Conservation (phyloP, 1,140 invertebrate genomes). For the Trachymyrmex cornetzi region DNA sequence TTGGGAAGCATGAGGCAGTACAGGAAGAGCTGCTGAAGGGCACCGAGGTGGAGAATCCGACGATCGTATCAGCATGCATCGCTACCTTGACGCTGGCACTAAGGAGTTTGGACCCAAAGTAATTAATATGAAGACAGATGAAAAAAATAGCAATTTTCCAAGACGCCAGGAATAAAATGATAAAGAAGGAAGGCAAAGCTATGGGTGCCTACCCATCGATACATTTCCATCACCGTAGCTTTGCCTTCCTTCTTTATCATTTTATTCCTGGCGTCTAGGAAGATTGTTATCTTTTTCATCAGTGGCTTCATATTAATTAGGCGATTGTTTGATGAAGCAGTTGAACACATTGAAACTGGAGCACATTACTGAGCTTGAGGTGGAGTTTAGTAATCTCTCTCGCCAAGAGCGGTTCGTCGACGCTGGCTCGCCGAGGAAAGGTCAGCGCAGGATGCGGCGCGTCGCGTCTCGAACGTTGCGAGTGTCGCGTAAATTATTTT, state of each 20-base stretch:
- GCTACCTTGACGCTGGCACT: constrained; percentile 91
- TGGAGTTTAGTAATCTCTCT: too few species aligned
- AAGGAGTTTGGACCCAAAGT: constrained; percentile 97
- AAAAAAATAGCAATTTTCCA: constrained; percentile 94
- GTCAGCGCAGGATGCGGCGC: too few species aligned
- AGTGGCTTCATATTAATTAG: too few species aligned
- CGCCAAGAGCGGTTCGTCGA: too few species aligned
- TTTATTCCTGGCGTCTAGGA: too few species aligned
- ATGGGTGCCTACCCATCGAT: too few species aligned
- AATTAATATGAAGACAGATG: constrained; percentile 94
- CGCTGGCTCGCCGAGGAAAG: too few species aligned
- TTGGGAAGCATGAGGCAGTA: constrained; percentile 97
- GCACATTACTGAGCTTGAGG: constrained; percentile 93
- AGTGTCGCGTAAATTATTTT: too few species aligned
- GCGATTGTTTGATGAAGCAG: constrained; percentile 94
- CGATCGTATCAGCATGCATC: constrained; percentile 96
- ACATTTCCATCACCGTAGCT: too few species aligned
- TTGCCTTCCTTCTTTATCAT: too few species aligned
- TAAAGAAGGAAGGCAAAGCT: constrained; percentile 96
- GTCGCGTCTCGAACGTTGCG: too few species aligned
- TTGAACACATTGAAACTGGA: constrained; percentile 95
- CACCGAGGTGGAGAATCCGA: constrained; percentile 98
- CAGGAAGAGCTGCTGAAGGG: constrained; percentile 97
- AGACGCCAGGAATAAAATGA: constrained; percentile 96
- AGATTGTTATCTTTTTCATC: too few species aligned